Percentiles rank a stretch among this genome's conserved stretches.
These are phyloP conservation scores for Struthio camelus DNA, from an alignment of 2,113 vertebrate species.

Conservation along the genomic window DNA sequence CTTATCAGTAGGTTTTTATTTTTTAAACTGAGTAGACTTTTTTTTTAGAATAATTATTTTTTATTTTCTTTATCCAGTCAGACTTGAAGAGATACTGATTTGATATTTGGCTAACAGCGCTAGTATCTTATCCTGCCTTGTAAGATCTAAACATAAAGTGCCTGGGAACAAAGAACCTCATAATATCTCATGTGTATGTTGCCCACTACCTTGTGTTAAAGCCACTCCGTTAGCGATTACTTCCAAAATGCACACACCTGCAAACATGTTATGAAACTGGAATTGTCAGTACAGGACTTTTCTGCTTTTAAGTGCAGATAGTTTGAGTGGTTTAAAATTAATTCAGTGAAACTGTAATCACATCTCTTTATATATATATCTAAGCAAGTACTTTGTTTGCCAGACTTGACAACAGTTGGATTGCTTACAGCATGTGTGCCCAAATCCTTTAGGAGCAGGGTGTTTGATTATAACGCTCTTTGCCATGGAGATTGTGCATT, in stretches of 20 bases:
- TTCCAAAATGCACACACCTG: not conserved
- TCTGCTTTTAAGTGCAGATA: not conserved
- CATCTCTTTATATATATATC: not conserved
- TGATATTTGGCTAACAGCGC: not conserved
- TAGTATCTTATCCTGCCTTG: not conserved
- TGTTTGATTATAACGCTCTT: not conserved
- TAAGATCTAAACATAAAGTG: not conserved
- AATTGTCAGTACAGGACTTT: not conserved
- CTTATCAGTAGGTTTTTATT: too few relatives aligned
- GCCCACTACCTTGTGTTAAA: not conserved
- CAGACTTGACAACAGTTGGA: not conserved
- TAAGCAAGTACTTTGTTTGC: not conserved
- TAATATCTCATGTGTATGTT: not conserved
- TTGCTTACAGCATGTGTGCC: not conserved
- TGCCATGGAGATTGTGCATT: not conserved
- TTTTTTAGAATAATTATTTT: not conserved
- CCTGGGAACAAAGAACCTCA: not conserved
- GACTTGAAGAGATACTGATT: not conserved
- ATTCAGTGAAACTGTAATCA: conserved; percentile 6
- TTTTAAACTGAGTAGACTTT: not conserved
- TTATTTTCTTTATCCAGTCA: not conserved
- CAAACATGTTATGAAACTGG: not conserved
- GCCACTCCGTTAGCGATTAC: not conserved
- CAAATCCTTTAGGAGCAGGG: not conserved
- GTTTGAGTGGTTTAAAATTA: conserved; percentile 40